Evolutionary conservation across 2,797 vertebrate species (phyloP).

Genomic region (Dendrocincla fuliginosa): DNA sequence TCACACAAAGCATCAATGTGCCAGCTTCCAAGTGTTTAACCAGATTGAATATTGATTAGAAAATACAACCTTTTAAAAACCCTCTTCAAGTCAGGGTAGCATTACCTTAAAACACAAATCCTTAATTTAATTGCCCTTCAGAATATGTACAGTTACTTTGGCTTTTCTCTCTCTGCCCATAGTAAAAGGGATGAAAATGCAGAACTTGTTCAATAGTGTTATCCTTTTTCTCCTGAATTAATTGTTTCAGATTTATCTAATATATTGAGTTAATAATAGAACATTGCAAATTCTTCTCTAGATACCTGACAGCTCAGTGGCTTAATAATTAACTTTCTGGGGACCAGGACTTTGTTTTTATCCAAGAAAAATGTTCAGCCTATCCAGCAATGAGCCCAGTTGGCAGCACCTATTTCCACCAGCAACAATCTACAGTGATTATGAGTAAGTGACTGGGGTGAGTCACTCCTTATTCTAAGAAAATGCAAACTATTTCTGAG

Average conservation of each 20-base stretch:
- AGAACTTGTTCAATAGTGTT: background rate
- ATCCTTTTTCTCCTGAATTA: background rate
- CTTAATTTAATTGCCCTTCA: background rate
- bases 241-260: background rate
- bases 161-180: background rate
- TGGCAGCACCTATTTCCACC: slow-evolving; percentile 24
- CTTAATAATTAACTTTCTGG: slow-evolving; percentile 43
- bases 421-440: background rate
- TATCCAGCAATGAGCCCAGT: background rate
- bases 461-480: slow-evolving; percentile 58
- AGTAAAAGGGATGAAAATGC: background rate
- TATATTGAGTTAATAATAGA: background rate
- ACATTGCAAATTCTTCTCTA: background rate
- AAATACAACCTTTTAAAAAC: background rate
- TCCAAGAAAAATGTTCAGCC: slow-evolving; percentile 29
- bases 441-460: slow-evolving; percentile 40
- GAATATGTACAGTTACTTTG: background rate
- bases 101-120: background rate
- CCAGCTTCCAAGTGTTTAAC: accelerated
- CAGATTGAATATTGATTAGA: background rate
- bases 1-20: accelerated
- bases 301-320: slow-evolving; percentile 1
- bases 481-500: slow-evolving; percentile 53
- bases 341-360: background rate
- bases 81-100: background rate